phyloP scores from a whole-genome alignment of 2,888 invertebrate genomes.

The Seladonia tumulorum region DNA sequence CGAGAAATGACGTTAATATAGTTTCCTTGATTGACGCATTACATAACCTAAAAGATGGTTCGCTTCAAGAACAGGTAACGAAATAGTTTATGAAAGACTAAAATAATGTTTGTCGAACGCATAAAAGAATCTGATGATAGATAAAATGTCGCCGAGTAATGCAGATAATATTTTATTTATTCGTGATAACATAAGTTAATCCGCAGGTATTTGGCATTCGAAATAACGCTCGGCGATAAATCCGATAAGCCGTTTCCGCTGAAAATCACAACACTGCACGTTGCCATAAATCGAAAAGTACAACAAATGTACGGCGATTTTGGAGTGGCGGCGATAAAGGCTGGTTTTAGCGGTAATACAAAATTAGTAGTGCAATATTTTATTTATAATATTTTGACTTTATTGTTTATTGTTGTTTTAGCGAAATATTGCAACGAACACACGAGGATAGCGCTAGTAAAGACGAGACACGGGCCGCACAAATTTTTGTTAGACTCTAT shows the following conservation, averaged over 20 bases:
- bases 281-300: conserved; percentile 87
- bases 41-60: conserved; percentile 85
- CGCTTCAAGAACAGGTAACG: conserved; percentile 88
- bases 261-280: conserved; percentile 86
- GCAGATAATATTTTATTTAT: background rate
- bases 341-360: conserved; percentile 86
- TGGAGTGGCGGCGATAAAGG: conserved; percentile 89
- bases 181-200: conserved; percentile 34
- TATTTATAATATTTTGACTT: conserved; percentile 6
- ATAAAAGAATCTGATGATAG: background rate
- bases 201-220: conserved; percentile 89
- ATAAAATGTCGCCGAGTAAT: background rate
- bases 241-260: conserved; percentile 85
- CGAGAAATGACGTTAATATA: background rate
- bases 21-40: background rate
- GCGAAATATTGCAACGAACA: conserved; percentile 92
- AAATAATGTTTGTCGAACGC: background rate
- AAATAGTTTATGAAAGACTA: background rate
- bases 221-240: conserved; percentile 86
- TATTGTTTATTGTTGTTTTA: conserved; percentile 69
- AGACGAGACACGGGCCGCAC: conserved; percentile 91
- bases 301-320: conserved; percentile 91
- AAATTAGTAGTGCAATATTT: background rate
- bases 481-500: conserved; percentile 88
- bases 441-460: conserved; percentile 90